Base-by-base conservation (phyloP, 1,140 invertebrate species). In the Ips typographus region DNA sequence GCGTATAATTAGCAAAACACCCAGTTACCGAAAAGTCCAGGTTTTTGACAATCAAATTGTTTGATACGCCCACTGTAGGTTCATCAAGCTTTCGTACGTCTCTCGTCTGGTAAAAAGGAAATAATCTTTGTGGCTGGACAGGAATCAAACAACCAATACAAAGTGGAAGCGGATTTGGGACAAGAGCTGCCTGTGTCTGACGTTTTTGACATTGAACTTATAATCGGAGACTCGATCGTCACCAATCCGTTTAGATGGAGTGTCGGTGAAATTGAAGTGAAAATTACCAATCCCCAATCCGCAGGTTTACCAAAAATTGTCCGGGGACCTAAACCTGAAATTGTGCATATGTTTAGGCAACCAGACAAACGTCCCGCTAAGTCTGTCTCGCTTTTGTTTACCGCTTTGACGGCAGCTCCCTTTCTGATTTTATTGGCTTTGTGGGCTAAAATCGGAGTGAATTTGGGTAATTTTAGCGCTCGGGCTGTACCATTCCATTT, bases 51-150 rank as follows among this genome's bases (percentile, higher is more conserved):
- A 22, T 22, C 22, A 22, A 22, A 22, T 22, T 22, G 22, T 22
- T 22, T 22, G 22, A 22, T 22, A 22, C 22, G 22, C 22, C 22
- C 22, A 22, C 22, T 22, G 44, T 49, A 71, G 69, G 69, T 95
- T 41, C 96, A 98, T 81, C 96, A 98, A 83, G 91, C 94, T 0
- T 98, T 98, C 82, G 88, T 98, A 2, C 87, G 92, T 37, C 85
- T 99, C 37, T 84, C 83, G 40, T 82, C 91, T 75, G 78, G 82
- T 22, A 84, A 87, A 57, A 87, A 90, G 71, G 96, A 98, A 84
- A 92, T 96, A 41, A 90, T 97, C 74, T 98, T 96, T 79, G 90
- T 98, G 40, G 93, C 95, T 8, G 95, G 98, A 79, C 87, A 90
- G n/a, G 95, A 97, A 78, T 84, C 85, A 56, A 83, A 84, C 70